Evolutionary conservation across 2,113 vertebrate species (phyloP).

Genomic region (Catagonus wagneri): DNA sequence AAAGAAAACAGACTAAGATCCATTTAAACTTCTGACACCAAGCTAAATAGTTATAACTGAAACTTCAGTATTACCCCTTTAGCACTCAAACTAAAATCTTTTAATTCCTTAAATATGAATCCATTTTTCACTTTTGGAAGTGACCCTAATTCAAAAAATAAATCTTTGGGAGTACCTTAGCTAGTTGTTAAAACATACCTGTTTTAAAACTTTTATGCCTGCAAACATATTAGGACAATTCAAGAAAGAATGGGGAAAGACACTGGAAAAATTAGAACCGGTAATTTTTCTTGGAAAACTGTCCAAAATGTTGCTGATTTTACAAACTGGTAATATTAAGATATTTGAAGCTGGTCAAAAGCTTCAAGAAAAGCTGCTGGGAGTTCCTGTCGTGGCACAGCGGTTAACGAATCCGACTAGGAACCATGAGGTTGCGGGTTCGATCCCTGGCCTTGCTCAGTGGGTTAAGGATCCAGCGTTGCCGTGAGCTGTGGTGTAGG

Average conservation of each 20-base stretch:
- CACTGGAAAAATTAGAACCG: conserved; percentile 4
- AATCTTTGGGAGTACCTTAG: not conserved
- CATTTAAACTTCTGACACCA: conserved; percentile 15
- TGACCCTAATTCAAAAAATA: not conserved
- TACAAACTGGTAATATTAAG: not conserved
- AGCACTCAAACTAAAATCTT: conserved; percentile 13
- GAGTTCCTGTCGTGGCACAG: too few relatives aligned
- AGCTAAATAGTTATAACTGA: not conserved
- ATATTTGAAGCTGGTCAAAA: conserved; percentile 38
- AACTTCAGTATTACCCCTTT: not conserved
- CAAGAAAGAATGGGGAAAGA: conserved; percentile 42
- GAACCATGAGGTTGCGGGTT: too few relatives aligned
- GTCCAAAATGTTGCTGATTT: not conserved
- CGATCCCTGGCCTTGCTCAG: too few relatives aligned
- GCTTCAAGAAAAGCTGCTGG: not conserved
- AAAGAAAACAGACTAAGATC: not conserved
- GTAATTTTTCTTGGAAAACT: not conserved
- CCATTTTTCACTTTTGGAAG: not conserved
- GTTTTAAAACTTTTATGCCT: conserved; percentile 30
- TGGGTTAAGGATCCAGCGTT: too few relatives aligned
- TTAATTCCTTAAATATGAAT: conserved; percentile 36
- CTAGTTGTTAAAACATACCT: not conserved
- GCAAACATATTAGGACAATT: not conserved
- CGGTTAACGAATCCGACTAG: too few relatives aligned
- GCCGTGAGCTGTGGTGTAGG: too few relatives aligned